Conservation (phyloP, 1,140 invertebrate genomes). For the Propsilocerus akamusi region DNA sequence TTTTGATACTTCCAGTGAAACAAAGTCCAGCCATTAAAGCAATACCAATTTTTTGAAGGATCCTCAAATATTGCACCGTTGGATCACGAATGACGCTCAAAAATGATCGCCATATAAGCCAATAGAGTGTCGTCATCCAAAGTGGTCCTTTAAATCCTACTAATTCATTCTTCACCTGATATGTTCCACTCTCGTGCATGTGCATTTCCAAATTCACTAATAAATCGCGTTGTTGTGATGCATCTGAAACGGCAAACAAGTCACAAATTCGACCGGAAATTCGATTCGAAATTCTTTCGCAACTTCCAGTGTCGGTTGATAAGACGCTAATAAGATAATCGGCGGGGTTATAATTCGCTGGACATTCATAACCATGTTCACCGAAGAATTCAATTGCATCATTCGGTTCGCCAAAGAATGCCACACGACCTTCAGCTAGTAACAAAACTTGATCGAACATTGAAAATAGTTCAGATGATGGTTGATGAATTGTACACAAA, state of each 20-base stretch:
- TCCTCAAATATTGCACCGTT: slow-evolving; percentile 42
- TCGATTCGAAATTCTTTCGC: slow-evolving; percentile 38
- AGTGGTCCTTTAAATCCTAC: slow-evolving; percentile 28
- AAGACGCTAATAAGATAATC: slow-evolving; percentile 80
- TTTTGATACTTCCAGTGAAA: slow-evolving; percentile 43
- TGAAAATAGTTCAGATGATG: slow-evolving; percentile 79
- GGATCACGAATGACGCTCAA: slow-evolving; percentile 51
- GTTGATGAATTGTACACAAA: slow-evolving; percentile 92
- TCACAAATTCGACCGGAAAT: slow-evolving; percentile 55
- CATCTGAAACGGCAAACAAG: slow-evolving; percentile 54
- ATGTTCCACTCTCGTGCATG: slow-evolving; percentile 26
- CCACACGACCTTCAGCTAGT: slow-evolving; percentile 75
- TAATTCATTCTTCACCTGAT: slow-evolving; percentile 18
- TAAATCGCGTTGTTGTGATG: slow-evolving; percentile 52
- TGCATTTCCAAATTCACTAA: slow-evolving; percentile 45
- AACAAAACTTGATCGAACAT: slow-evolving; percentile 76
- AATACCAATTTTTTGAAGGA: slow-evolving; percentile 62
- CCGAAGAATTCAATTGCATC: slow-evolving; percentile 64
- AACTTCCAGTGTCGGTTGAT: slow-evolving; percentile 53
- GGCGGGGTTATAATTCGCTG: slow-evolving; percentile 74
- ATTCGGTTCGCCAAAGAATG: slow-evolving; percentile 59
- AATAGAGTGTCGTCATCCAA: slow-evolving; percentile 44
- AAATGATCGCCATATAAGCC: slow-evolving; percentile 46
- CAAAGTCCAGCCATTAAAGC: slow-evolving; percentile 60
- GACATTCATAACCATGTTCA: slow-evolving; percentile 58